Percentiles rank a stretch among this genome's conserved stretches.
phyloP scores from a whole-genome alignment of 2,113 vertebrate species.

The Embiotoca jacksoni region DNA sequence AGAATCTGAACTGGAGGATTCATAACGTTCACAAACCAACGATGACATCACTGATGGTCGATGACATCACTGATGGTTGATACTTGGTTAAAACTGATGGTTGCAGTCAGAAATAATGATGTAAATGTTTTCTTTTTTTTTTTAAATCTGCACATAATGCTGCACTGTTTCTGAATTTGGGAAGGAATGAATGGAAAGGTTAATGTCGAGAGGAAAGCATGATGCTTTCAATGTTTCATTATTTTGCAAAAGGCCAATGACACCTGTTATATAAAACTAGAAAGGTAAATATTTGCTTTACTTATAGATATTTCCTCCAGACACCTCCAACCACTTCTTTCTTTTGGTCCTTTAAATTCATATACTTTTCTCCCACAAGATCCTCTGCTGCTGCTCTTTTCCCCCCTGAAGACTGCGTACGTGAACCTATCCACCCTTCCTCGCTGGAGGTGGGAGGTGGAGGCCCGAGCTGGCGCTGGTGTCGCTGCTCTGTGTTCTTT shows the following conservation, averaged over 20 bases:
- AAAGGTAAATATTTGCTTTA: background rate
- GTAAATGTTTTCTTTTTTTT: too few relatives aligned
- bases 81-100: background rate
- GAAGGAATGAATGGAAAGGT: background rate
- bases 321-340: background rate
- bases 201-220: background rate
- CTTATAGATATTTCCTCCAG: background rate
- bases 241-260: background rate
- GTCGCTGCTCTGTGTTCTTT: slow-evolving; percentile 70
- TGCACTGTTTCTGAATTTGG: background rate
- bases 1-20: too few relatives aligned
- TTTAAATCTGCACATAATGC: background rate
- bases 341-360: background rate
- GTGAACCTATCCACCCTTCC: slow-evolving; percentile 73
- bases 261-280: background rate
- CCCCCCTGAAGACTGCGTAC: slow-evolving; percentile 4
- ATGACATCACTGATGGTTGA: too few relatives aligned
- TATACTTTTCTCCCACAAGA: background rate
- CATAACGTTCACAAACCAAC: too few relatives aligned
- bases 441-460: slow-evolving; percentile 66
- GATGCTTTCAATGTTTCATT: background rate
- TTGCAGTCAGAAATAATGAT: background rate
- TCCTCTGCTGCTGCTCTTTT: slow-evolving; percentile 2
- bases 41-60: too few relatives aligned
- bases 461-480: slow-evolving; percentile 68